These are phyloP conservation scores for Calameuta filiformis DNA, from an alignment of 2,888 invertebrate species.

Conservation along the genomic window DNA sequence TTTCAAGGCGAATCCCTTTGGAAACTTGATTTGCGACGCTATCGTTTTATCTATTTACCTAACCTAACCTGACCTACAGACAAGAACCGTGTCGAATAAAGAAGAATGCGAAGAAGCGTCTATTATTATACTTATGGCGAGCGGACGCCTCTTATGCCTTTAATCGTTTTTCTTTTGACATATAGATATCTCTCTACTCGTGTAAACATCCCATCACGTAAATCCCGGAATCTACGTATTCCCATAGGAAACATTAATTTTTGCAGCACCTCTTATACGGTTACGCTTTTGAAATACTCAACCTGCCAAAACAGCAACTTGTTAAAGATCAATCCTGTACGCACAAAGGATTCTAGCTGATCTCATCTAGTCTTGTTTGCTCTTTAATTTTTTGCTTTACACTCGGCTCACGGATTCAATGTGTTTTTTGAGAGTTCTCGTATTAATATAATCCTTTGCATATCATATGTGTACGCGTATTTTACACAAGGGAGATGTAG, in stretches of 20 bases:
- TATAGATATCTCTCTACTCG: background rate
- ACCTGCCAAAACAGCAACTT: no score
- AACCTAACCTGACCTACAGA: background rate
- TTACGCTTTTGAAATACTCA: background rate
- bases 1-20: background rate
- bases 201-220: background rate
- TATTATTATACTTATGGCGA: background rate
- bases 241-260: background rate
- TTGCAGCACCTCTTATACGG: background rate
- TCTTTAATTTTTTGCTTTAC: background rate
- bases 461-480: background rate
- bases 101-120: background rate
- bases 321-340: no score
- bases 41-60: background rate
- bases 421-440: background rate
- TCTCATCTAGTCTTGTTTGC: background rate
- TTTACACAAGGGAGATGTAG: no score
- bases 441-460: background rate
- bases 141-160: background rate
- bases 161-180: background rate
- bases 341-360: no score
- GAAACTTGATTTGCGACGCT: background rate
- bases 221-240: background rate
- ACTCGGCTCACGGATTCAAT: background rate
- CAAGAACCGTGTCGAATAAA: background rate